Evolutionary conservation across 2,888 invertebrate species (phyloP), one percentile per base, ranked within the genome.

Genomic region (Andrena minutula): DNA sequence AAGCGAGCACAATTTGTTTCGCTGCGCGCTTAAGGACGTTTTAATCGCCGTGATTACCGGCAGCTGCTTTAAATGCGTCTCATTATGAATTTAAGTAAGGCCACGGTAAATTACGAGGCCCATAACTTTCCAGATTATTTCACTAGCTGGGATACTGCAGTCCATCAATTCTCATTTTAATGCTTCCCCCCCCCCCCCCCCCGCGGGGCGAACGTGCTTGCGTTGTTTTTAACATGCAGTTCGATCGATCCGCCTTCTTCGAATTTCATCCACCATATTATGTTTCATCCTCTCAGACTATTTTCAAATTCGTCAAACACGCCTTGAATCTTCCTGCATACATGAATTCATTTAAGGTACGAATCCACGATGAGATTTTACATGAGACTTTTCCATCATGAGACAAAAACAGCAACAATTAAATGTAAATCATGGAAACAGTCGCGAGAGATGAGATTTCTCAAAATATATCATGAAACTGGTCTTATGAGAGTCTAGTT

Each of bases 1-100:
- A 47, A 68, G 49, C 30, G 53, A 32, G 74, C 58, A 82, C 74
- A 83, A 83, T 83, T 77, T 77, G 83, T 83, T 79, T 81, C 81
- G 78, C 79, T 76, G 82, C 69, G 58, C 77, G 88, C 88, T 87
- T 90, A 89, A 91, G 86, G 89, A 90, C 89, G 87, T 90, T 92
- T 90, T 91, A 91, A 92, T 89, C 87, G 88, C 79, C 73, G 85
- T 86, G 90, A 92, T 92, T 91, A 91, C 90, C 87, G 82, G 85
- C 91, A 89, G 90, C 88, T 91, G 91, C 85, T 90, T 91, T 83
- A 89, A 91, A 90, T 88, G 90, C 89, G 89, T 78, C 87, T 91
- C 89, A 90, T 90, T 91, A 89, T 83, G 88, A 88, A 89, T 90
- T 90, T 90, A 89, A 88, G 83, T 82, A 83, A 89, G 86, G 75